These are phyloP conservation scores for Antrozous pallidus DNA, from an alignment of 2,797 vertebrate genomes.

Conservation along the genomic window DNA sequence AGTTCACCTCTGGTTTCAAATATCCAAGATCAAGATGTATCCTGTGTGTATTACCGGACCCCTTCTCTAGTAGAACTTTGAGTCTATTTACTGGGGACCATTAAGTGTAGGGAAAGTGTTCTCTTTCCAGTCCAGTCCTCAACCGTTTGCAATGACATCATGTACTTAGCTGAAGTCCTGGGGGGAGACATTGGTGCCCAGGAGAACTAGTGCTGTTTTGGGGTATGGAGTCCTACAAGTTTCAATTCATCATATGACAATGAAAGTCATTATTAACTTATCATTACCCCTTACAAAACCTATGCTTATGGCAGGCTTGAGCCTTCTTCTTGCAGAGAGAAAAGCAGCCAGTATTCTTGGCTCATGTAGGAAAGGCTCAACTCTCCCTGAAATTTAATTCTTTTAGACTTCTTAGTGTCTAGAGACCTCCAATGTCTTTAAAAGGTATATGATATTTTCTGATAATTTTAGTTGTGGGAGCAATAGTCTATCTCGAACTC, in stretches of 20 bases:
- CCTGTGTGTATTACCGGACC: not conserved
- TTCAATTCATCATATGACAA: not conserved
- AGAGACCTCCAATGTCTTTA: not conserved
- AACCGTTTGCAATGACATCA: not conserved
- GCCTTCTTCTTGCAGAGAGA: not conserved
- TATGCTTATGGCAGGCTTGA: not conserved
- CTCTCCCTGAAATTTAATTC: not conserved
- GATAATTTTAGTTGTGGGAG: not conserved
- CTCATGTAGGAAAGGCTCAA: not conserved
- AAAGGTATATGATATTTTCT: not conserved
- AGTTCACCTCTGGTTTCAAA: conserved; percentile 30
- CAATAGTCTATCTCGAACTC: not conserved
- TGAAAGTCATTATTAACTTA: not conserved
- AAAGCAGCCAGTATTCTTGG: not conserved
- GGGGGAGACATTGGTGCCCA: not conserved
- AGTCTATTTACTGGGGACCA: not conserved
- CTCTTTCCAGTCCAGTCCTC: not conserved
- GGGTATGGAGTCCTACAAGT: not conserved
- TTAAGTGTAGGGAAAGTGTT: not conserved
- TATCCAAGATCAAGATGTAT: not conserved
- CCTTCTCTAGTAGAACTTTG: not conserved
- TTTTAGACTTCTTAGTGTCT: not conserved
- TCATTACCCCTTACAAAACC: not conserved
- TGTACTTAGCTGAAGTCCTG: not conserved
- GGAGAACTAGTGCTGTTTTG: not conserved